A percentile compares a stretch with the other conserved stretches of the same genome.
Conservation (phyloP, 2,113 vertebrate species). For the Neopipo cinnamomea region DNA sequence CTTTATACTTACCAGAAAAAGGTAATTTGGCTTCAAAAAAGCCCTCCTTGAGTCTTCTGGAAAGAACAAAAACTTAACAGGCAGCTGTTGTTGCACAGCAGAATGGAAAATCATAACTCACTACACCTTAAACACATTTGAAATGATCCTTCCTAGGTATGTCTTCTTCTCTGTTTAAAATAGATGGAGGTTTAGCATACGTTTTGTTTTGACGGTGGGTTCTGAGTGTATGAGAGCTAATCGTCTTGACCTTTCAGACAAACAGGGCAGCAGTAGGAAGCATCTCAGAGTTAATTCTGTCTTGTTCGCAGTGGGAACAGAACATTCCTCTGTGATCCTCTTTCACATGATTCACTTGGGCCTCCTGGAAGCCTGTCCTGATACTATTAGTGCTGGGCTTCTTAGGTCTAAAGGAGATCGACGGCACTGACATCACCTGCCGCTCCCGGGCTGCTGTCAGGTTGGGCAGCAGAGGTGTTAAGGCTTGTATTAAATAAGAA, state of each 20-base stretch:
- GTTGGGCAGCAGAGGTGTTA: neutral
- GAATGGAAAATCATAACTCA: neutral
- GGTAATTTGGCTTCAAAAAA: neutral
- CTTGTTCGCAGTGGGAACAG: constrained; percentile 81
- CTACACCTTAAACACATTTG: neutral
- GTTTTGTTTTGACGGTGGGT: constrained; percentile 75
- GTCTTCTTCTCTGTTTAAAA: constrained; percentile 51
- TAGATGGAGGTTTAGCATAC: constrained; percentile 50
- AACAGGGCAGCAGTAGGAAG: constrained; percentile 77
- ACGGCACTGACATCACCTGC: constrained; percentile 43
- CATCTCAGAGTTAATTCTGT: constrained; percentile 83
- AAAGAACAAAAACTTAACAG: constrained; percentile 7
- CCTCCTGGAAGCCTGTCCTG: constrained; percentile 77
- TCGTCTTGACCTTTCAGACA: constrained; percentile 81
- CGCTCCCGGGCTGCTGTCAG: neutral
- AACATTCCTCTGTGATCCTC: constrained; percentile 85
- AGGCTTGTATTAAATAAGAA: neutral
- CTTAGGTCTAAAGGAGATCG: constrained; percentile 68
- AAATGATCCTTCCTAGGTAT: neutral
- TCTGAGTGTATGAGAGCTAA: constrained; percentile 72
- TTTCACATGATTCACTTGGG: constrained; percentile 79
- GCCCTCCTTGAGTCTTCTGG: neutral
- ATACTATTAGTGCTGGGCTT: constrained; percentile 77
- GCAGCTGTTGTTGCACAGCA: neutral
- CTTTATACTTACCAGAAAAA: neutral